Conservation (phyloP, 1,140 invertebrate species). For the honey bee (Apis mellifera) region DNA sequence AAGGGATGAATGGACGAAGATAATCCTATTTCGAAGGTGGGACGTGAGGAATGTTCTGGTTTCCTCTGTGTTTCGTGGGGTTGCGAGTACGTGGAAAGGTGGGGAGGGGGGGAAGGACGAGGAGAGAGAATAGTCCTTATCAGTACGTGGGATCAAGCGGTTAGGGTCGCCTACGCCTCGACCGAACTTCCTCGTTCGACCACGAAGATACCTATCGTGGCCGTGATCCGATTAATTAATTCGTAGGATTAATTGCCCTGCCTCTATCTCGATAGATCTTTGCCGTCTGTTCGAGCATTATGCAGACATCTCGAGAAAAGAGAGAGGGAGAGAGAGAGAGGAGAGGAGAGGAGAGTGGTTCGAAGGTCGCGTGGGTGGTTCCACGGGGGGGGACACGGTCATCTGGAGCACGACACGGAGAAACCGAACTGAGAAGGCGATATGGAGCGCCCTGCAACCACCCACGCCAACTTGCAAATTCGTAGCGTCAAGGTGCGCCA, state of each 20-base stretch:
- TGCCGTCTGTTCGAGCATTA: constrained; percentile 35
- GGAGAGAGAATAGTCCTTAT: constrained; percentile 49
- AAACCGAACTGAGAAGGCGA: constrained; percentile 35
- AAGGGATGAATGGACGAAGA: constrained; percentile 60
- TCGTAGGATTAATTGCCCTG: constrained; percentile 67
- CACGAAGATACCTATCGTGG: constrained; percentile 37
- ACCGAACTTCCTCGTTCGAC: constrained; percentile 55
- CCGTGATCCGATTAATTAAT: constrained; percentile 68
- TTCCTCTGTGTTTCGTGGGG: constrained; percentile 51
- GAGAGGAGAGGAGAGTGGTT: too few relatives aligned
- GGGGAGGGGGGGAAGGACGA: too few relatives aligned
- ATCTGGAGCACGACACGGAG: constrained; percentile 47
- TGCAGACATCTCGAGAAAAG: constrained; percentile 9
- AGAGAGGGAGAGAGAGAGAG: not conserved
- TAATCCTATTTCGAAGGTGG: constrained; percentile 60
- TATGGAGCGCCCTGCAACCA: constrained; percentile 36
- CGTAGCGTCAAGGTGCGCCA: constrained; percentile 44
- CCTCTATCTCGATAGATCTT: constrained; percentile 63
- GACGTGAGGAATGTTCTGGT: constrained; percentile 62
- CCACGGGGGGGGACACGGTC: constrained; percentile 36
- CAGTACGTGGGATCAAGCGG: constrained; percentile 52
- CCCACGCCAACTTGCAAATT: constrained; percentile 48
- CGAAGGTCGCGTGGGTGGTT: constrained; percentile 45
- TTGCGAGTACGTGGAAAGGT: constrained; percentile 22
- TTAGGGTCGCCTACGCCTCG: constrained; percentile 62